phyloP scores from a whole-genome alignment of 2,113 vertebrate genomes.

The Mystacornis crossleyi region DNA sequence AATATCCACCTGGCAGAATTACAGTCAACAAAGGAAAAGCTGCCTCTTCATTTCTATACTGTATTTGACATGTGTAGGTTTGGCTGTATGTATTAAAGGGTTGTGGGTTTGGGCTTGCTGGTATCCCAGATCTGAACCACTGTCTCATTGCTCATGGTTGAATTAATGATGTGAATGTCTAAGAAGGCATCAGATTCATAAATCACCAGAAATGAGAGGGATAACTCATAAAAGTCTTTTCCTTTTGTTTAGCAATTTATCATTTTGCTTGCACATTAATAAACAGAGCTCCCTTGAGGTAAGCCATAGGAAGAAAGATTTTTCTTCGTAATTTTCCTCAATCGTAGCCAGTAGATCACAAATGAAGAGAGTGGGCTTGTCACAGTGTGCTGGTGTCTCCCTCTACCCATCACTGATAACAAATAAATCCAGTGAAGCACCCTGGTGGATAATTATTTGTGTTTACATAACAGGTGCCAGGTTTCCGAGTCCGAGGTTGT shows the following conservation, averaged over 20 bases:
- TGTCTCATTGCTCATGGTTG: conserved; percentile 78
- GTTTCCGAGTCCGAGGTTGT: conserved; percentile 90
- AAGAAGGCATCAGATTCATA: conserved; percentile 88
- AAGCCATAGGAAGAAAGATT: conserved; percentile 80
- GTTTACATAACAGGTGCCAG: conserved; percentile 81
- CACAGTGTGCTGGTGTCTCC: conserved; percentile 45
- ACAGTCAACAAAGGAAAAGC: background rate
- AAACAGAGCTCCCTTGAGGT: conserved; percentile 86
- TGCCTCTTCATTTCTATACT: background rate
- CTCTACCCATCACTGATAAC: conserved; percentile 3
- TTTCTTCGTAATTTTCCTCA: conserved; percentile 85
- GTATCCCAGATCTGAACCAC: conserved; percentile 62
- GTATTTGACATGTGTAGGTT: conserved; percentile 1
- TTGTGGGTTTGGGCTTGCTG: background rate
- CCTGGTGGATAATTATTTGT: conserved; percentile 64
- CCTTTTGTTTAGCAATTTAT: conserved; percentile 87
- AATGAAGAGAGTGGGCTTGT: conserved; percentile 69
- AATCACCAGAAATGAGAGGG: conserved; percentile 94
- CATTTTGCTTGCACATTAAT: conserved; percentile 86
- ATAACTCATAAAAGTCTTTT: conserved; percentile 84
- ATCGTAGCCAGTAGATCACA: conserved; percentile 77
- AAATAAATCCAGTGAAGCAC: background rate
- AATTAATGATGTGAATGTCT: conserved; percentile 91
- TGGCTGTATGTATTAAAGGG: conserved; percentile 17
- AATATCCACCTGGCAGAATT: background rate